Evolutionary conservation across 2,797 vertebrate genomes (phyloP).

Genomic region (Syndactyla subalaris): DNA sequence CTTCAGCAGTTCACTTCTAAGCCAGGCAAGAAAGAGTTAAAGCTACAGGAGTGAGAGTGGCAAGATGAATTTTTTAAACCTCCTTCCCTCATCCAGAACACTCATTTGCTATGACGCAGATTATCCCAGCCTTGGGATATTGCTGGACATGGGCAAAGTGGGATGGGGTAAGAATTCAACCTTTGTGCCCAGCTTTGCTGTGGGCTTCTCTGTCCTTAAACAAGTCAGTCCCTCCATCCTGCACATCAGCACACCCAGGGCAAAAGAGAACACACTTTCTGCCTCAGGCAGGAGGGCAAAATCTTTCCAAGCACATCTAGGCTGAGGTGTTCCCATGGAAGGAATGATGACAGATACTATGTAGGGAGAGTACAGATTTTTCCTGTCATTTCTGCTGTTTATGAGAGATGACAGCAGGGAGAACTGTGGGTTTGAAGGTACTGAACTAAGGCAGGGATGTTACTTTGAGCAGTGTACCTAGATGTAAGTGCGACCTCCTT

Average conservation of each 20-base stretch:
- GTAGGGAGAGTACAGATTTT: neutral
- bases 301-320: neutral
- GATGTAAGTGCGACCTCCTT: neutral
- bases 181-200: neutral
- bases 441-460: neutral
- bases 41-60: neutral
- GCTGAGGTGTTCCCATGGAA: neutral
- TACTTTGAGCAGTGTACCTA: neutral
- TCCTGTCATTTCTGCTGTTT: neutral
- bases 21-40: neutral
- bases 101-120: neutral
- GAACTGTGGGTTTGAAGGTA: neutral
- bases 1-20: neutral
- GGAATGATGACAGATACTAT: neutral
- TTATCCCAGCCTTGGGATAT: neutral
- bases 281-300: neutral
- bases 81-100: neutral
- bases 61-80: neutral
- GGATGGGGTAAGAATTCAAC: neutral
- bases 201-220: neutral
- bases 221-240: neutral
- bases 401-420: neutral
- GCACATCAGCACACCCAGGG: fast-evolving
- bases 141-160: neutral
- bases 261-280: neutral